Conservation (phyloP, 1,140 invertebrate species). For the Caerostris extrusa region DNA sequence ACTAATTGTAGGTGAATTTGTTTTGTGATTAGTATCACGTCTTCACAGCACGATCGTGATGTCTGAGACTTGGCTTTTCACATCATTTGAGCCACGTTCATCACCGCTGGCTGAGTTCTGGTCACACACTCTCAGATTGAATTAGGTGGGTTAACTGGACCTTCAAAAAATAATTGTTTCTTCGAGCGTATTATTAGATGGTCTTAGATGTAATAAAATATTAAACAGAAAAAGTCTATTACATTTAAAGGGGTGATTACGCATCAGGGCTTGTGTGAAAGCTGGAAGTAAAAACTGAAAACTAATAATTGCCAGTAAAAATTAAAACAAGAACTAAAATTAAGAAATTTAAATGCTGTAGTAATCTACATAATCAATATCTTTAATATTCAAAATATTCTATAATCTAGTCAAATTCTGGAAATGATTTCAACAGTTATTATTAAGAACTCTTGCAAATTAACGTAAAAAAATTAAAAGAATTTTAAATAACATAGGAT, state of each 20-base stretch:
- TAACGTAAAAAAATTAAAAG: no score
- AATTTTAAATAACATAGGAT: no score
- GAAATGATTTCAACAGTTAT: no score
- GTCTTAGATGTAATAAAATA: neutral
- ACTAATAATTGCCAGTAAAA: no score
- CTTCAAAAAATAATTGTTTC: neutral
- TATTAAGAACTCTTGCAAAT: no score
- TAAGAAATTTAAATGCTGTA: no score
- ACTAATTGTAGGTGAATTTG: constrained; percentile 24
- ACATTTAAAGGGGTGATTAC: neutral
- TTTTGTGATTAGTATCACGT: constrained; percentile 24
- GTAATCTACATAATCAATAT: no score
- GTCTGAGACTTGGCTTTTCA: constrained; percentile 22
- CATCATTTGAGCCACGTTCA: constrained; percentile 27
- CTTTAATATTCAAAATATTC: no score
- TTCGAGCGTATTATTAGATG: constrained; percentile 1
- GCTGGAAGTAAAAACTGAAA: no score
- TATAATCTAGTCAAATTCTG: no score
- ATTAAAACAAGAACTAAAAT: no score
- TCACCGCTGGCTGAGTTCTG: neutral
- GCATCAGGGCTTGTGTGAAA: neutral
- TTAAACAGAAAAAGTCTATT: constrained; percentile 4
- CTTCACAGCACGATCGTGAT: constrained; percentile 7
- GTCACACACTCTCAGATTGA: constrained; percentile 12
- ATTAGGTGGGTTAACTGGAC: constrained; percentile 14